These are phyloP conservation scores for Pocillopora grandis DNA, from an alignment of 92 coral and sea anemone genomes.

Conservation along the genomic window DNA sequence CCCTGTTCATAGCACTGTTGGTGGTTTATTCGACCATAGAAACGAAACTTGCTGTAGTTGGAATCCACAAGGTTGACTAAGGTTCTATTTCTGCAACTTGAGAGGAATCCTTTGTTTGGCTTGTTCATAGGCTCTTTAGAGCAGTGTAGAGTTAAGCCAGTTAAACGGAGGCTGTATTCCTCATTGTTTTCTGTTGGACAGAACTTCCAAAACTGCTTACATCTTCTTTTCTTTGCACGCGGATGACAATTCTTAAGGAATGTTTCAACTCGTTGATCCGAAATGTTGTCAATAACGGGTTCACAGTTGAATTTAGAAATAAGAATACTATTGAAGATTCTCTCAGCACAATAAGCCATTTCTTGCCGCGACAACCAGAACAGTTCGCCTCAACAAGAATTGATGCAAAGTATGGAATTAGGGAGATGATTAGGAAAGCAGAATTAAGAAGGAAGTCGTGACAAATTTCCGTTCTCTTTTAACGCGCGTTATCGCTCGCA, in stretches of 20 bases:
- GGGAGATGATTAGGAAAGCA: background rate
- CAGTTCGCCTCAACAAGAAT: background rate
- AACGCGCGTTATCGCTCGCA: background rate
- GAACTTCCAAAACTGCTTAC: background rate
- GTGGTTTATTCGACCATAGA: no score
- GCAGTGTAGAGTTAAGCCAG: no score
- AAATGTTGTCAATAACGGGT: conserved; percentile 12
- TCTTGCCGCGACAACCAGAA: background rate
- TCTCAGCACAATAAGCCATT: background rate
- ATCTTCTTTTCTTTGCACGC: background rate
- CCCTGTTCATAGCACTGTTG: no score
- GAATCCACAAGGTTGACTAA: no score
- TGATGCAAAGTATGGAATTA: conserved; percentile 1
- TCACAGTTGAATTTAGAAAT: background rate
- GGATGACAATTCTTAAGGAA: background rate
- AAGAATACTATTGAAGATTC: conserved; percentile 10
- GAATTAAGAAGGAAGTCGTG: conserved; percentile 9
- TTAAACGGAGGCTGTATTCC: no score
- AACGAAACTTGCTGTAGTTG: no score
- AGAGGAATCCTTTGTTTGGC: no score
- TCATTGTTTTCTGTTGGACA: background rate
- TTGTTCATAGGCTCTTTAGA: no score
- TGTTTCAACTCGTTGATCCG: conserved; percentile 13
- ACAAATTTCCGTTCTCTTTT: conserved; percentile 6
- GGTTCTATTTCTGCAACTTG: no score